Conservation (phyloP, 2,113 vertebrate species). For the Hyla sarda region DNA sequence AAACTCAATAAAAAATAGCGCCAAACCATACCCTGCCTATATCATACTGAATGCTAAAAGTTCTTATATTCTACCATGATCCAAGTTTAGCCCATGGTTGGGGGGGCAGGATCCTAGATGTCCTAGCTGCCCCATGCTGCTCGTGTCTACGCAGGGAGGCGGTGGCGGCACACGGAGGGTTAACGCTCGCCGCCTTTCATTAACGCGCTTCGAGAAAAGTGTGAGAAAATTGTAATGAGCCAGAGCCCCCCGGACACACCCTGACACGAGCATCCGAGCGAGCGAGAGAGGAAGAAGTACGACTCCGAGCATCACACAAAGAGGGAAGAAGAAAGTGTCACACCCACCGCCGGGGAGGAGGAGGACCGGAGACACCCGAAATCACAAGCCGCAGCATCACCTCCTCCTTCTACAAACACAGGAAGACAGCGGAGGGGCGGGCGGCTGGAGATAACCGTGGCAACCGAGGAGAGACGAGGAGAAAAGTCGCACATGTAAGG, state of each 20-base stretch:
- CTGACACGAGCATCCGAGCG: background rate
- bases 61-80: no score
- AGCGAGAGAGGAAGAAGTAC: background rate
- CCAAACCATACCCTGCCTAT: no score
- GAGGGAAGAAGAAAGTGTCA: background rate
- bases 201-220: background rate
- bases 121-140: background rate
- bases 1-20: no score
- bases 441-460: constrained; percentile 7
- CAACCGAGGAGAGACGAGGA: constrained; percentile 26
- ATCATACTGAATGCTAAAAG: background rate
- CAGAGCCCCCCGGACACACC: background rate
- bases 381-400: constrained; percentile 4
- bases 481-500: constrained; percentile 13
- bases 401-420: constrained; percentile 7
- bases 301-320: background rate
- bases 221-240: constrained; percentile 22
- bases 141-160: no score
- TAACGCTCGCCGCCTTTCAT: background rate
- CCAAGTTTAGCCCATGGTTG: no score
- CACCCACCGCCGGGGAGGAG: constrained; percentile 25
- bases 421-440: background rate
- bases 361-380: background rate
- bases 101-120: no score
- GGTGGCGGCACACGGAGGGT: background rate